phyloP scores from a whole-genome alignment of 1,140 invertebrate species.

The Pseudomyrmex flavicornis region DNA sequence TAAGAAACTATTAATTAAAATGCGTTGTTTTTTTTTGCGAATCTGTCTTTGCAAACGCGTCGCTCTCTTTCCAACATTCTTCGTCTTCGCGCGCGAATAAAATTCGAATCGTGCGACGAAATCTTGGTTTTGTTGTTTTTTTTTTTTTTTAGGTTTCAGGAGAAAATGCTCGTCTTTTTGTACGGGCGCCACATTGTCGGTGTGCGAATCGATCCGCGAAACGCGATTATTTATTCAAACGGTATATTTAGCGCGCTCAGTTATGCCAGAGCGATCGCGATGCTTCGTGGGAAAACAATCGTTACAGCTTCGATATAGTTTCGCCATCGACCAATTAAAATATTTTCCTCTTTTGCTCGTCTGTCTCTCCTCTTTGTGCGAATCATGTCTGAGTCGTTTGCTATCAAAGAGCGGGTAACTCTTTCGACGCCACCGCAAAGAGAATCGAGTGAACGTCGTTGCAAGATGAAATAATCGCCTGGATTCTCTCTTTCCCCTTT shows the following conservation, averaged over 20 bases:
- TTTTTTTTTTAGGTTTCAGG: constrained; percentile 1
- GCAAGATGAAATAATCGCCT: constrained; percentile 30
- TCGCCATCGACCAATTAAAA: constrained; percentile 21
- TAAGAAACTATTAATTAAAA: no score
- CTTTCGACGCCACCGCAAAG: constrained; percentile 12
- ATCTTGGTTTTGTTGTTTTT: not conserved
- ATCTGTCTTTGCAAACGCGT: no score
- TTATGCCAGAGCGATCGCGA: constrained; percentile 20
- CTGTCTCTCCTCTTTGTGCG: not conserved
- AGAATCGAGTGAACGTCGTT: constrained; percentile 11
- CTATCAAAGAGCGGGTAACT: constrained; percentile 10
- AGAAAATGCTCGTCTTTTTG: constrained; percentile 11
- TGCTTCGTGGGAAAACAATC: constrained; percentile 12
- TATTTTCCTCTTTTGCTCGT: not conserved
- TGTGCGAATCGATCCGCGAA: constrained; percentile 33
- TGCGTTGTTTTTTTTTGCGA: no score
- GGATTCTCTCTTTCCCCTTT: not conserved
- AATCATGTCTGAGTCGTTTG: not conserved
- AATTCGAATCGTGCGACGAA: constrained; percentile 2
- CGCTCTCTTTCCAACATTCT: not conserved
- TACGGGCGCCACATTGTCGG: constrained; percentile 30
- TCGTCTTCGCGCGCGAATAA: not conserved
- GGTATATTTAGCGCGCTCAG: constrained; percentile 40
- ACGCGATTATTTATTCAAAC: constrained; percentile 53
- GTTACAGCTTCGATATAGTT: not conserved